phyloP scores from a whole-genome alignment of 2,113 vertebrate species.

The Dermatemys mawii region DNA sequence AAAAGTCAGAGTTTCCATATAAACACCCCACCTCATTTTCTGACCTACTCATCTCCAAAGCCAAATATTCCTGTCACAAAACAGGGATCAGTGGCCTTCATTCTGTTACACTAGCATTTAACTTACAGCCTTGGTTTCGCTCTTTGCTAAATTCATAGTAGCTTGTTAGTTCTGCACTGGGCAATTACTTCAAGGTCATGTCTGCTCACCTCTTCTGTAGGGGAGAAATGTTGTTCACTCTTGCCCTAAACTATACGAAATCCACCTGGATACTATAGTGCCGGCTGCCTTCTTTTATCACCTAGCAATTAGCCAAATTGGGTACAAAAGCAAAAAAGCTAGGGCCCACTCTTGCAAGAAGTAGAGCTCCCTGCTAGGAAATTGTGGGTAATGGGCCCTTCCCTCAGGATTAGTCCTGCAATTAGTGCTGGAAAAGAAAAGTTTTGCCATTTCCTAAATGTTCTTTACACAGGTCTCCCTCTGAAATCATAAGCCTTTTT shows the following conservation, averaged over 20 bases:
- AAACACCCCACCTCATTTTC: neutral
- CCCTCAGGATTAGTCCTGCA: neutral
- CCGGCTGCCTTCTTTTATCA: neutral
- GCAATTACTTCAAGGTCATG: rapidly evolving
- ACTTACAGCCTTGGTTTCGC: neutral
- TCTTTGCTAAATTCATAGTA: neutral
- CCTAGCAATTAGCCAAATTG: neutral
- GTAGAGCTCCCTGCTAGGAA: neutral
- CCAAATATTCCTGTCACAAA: neutral
- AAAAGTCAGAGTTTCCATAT: neutral
- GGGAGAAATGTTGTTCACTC: neutral
- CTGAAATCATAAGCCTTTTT: neutral
- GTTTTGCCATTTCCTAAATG: neutral
- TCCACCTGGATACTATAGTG: neutral
- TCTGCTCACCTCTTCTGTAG: neutral
- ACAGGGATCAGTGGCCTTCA: neutral
- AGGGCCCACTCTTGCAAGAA: neutral
- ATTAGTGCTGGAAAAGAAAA: rapidly evolving
- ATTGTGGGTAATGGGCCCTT: neutral
- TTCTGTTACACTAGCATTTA: neutral
- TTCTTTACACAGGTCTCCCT: neutral
- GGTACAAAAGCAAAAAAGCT: neutral
- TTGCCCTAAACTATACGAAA: neutral
- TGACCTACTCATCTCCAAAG: neutral
- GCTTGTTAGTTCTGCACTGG: rapidly evolving